A percentile compares a stretch with the other conserved stretches of the same genome.
Conservation (phyloP, 2,797 vertebrate species). For the Thalassophryne amazonica region DNA sequence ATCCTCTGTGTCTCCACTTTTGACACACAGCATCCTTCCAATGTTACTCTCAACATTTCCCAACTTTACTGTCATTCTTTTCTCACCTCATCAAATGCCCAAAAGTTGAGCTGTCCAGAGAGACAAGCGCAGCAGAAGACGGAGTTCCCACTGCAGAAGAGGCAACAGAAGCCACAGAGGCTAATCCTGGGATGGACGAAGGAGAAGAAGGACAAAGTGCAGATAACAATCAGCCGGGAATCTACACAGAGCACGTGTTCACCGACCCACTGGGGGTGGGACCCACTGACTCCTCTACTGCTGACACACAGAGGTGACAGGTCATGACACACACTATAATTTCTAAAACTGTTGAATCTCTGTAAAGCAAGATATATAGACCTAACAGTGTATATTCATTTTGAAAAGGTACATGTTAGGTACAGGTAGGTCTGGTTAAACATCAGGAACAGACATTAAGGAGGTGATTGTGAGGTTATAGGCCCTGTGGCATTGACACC, state of each 20-base stretch:
- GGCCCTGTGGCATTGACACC: too few species aligned
- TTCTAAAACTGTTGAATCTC: neutral
- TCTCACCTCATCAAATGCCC: neutral
- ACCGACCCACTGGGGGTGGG: conserved; percentile 94
- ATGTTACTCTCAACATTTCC: too few species aligned
- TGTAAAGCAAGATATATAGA: too few species aligned
- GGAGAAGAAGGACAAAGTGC: conserved; percentile 75
- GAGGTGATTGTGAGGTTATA: too few species aligned
- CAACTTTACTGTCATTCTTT: too few species aligned
- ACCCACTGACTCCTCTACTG: conserved; percentile 75
- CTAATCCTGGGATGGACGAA: conserved; percentile 84
- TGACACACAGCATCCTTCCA: too few species aligned
- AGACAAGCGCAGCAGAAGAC: conserved; percentile 75
- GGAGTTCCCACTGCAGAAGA: conserved; percentile 84
- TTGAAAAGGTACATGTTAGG: too few species aligned
- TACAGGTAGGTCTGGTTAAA: too few species aligned
- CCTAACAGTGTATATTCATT: too few species aligned
- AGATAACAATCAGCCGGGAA: conserved; percentile 86
- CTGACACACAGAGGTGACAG: conserved; percentile 65
- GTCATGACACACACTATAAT: neutral
- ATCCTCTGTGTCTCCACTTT: too few species aligned
- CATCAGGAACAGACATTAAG: too few species aligned
- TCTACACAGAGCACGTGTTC: conserved; percentile 98
- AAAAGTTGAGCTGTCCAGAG: conserved; percentile 74
- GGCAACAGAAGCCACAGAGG: conserved; percentile 88